Evolutionary conservation across 2,797 vertebrate genomes (phyloP), one percentile per base, ranked within the genome.

Genomic region (Channa striata): DNA sequence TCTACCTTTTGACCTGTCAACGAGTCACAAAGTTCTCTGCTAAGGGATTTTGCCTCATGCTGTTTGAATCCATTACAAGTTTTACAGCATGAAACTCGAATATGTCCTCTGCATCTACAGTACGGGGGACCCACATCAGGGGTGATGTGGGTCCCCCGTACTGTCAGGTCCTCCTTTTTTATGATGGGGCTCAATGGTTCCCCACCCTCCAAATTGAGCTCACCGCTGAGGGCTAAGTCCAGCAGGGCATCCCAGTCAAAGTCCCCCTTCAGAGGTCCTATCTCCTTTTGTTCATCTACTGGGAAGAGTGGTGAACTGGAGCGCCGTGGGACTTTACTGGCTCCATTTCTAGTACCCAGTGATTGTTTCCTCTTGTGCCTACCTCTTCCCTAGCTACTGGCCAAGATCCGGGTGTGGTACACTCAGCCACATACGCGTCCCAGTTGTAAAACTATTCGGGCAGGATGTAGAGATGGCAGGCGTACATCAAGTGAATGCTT

Each of bases 201-300:
- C 0, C 89, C 93, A 53, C 92, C 94, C 4, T 97, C 96, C 91
- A 98, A 66, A 62, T 95, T 94, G 63, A 98, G 94, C 60, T 97
- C 96, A 5, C 92, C 95, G 7, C 89, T 94, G 11, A 95, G 90
- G 23, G 93, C 94, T 0, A 95, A 93, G 57, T 97, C 93, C 6
- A 99, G 95, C 80, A 99, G 90, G 69, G 95, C 95, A 44, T 97
- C 96, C 98, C 97, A 99, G 92, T 99, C 97, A 70, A 99, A 99
- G 91, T 95, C 95, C 8, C 97, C 97, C 83, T 98, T 98, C 52
- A 99, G 94, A 0, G 95, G 94, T 2, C 95, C 96, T 49, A 97
- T 89, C 75, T 97, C 96, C 0, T 92, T 94, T 72, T 95, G 95
- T 20, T 96, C 96, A 1, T 99, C 97, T 12, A 81, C 87, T 10